Evolutionary conservation across 2,797 vertebrate species (phyloP).

Genomic region (Odontamblyopus rebecca): DNA sequence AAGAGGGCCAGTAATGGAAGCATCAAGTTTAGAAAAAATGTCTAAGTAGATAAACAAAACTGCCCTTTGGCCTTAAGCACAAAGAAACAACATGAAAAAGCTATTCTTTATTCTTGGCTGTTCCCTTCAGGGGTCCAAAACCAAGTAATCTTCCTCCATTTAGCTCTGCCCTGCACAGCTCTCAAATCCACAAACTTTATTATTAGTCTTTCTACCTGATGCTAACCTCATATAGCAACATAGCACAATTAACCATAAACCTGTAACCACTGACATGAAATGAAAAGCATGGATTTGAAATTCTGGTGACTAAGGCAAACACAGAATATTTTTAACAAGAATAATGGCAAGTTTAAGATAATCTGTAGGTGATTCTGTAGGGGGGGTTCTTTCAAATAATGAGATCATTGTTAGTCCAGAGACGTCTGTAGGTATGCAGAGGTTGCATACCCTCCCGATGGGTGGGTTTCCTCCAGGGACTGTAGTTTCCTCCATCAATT

Average conservation of each 20-base stretch:
- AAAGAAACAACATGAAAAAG: background rate
- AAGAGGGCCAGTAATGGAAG: background rate
- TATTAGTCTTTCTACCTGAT: background rate
- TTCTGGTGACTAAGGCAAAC: no score
- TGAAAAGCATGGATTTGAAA: background rate
- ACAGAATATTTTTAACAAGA: background rate
- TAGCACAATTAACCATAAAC: background rate
- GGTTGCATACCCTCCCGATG: no score
- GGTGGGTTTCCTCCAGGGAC: no score
- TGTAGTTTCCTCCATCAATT: no score
- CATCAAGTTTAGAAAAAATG: background rate
- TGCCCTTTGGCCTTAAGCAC: background rate
- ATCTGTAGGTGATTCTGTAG: background rate
- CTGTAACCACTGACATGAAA: background rate
- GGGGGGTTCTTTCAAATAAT: background rate
- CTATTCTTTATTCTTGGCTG: background rate
- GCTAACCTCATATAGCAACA: background rate
- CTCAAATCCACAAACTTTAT: no score
- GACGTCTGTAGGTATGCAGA: no score
- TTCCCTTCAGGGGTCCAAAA: background rate
- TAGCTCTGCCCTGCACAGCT: background rate
- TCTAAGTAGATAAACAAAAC: slow-evolving; percentile 1
- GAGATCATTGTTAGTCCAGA: no score
- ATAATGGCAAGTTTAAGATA: background rate
- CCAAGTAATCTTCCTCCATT: background rate